Conservation (phyloP, 2,888 invertebrate species). For the Plemyria rubiginata region DNA sequence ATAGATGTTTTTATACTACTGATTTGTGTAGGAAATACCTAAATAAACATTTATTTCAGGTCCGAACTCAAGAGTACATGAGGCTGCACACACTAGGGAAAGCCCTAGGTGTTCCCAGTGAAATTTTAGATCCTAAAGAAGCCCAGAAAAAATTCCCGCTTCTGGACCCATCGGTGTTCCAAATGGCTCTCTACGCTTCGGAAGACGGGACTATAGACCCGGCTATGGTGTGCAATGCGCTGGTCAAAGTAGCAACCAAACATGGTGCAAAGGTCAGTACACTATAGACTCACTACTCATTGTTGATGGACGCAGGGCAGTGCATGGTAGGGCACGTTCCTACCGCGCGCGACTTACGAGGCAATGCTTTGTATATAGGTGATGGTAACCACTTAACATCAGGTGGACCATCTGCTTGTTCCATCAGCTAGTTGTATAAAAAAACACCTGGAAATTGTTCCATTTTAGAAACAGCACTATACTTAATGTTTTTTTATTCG, state of each 20-base stretch:
- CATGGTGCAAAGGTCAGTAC: constrained; percentile 88
- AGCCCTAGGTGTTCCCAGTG: constrained; percentile 90
- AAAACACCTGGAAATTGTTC: too few species aligned
- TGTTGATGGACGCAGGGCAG: too few species aligned
- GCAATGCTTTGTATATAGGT: too few species aligned
- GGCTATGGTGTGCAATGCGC: constrained; percentile 90
- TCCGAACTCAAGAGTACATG: constrained; percentile 93
- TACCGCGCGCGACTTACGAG: too few species aligned
- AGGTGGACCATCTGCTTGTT: too few species aligned
- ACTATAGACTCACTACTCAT: too few species aligned
- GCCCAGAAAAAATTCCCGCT: constrained; percentile 91
- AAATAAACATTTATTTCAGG: constrained; percentile 67
- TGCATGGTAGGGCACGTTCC: too few species aligned
- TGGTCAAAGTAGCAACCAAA: constrained; percentile 88
- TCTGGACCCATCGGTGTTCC: constrained; percentile 89
- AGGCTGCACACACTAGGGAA: constrained; percentile 92
- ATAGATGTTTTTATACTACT: neutral
- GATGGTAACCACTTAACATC: too few species aligned
- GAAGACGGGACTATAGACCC: constrained; percentile 95
- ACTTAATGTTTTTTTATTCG: too few species aligned
- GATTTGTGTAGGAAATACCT: neutral
- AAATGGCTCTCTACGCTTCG: constrained; percentile 91
- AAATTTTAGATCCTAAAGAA: constrained; percentile 89
- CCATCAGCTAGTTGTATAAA: too few species aligned
- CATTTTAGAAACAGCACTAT: too few species aligned